A percentile compares a stretch with the other conserved stretches of the same genome.
Evolutionary conservation across 2,797 vertebrate genomes (phyloP).

Genomic region (Coregonus sp.): DNA sequence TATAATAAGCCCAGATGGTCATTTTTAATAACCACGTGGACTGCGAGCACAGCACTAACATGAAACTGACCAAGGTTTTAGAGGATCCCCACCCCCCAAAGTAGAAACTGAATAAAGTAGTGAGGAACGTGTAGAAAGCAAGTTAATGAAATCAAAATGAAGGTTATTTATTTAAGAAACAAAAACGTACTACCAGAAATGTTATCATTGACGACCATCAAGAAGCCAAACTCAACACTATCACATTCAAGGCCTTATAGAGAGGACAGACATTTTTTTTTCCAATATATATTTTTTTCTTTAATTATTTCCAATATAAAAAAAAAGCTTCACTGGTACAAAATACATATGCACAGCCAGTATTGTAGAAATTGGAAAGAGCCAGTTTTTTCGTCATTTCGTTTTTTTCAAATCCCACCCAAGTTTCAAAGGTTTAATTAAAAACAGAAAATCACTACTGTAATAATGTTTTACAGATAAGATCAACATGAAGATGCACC

Average conservation of each 20-base stretch:
- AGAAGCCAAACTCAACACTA: conserved; percentile 88
- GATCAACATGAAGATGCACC: conserved; percentile 91
- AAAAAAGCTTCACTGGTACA: conserved; percentile 98
- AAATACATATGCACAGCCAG: conserved; percentile 99
- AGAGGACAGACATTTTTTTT: conserved; percentile 91
- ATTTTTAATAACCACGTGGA: conserved; percentile 87
- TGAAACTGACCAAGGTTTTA: conserved; percentile 94
- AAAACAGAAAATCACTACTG: conserved; percentile 82
- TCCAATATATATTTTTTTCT: conserved; percentile 80
- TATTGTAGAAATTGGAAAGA: conserved; percentile 94
- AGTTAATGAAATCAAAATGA: conserved; percentile 90
- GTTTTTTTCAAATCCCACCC: conserved; percentile 88
- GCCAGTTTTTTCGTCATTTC: conserved; percentile 79
- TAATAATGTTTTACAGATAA: conserved; percentile 78
- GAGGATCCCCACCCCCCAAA: conserved; percentile 72
- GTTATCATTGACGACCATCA: conserved; percentile 78
- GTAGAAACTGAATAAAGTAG: conserved; percentile 79
- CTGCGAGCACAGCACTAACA: conserved; percentile 89
- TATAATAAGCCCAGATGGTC: conserved; percentile 85
- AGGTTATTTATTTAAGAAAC: conserved; percentile 84
- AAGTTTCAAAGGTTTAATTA: conserved; percentile 83
- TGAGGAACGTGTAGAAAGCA: conserved; percentile 63
- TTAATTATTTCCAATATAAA: conserved; percentile 99
- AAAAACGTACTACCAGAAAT: conserved; percentile 80
- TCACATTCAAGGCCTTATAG: conserved; percentile 84